Conservation (phyloP, 92 coral and sea anemone species). For the Zoanthus sansibaricus region DNA sequence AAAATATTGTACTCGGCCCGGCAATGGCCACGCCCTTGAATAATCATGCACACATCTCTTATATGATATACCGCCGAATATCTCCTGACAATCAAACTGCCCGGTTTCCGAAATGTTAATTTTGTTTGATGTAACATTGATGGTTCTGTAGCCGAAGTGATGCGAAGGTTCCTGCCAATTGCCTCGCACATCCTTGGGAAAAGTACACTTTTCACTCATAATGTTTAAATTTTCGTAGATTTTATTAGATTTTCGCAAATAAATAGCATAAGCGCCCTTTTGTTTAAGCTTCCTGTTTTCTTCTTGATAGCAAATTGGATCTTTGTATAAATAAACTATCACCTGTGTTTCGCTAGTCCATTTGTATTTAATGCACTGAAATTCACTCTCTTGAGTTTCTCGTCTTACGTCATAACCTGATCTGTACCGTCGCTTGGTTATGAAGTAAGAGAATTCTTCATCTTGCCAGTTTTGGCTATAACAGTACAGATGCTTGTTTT, state of each 20-base stretch:
- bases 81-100: neutral
- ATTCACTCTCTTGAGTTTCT: conserved; percentile 40
- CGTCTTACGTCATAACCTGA: conserved; percentile 48
- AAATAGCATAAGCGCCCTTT: neutral
- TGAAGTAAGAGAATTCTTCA: conserved; percentile 63
- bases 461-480: conserved; percentile 70
- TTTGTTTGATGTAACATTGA: conserved; percentile 11
- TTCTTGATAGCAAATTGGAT: conserved; percentile 61
- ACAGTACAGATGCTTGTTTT: conserved; percentile 59
- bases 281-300: neutral
- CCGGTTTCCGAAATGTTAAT: conserved; percentile 17
- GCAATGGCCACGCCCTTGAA: conserved; percentile 68
- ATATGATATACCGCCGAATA: conserved; percentile 26
- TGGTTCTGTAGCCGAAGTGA: conserved; percentile 14
- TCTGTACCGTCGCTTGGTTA: conserved; percentile 61
- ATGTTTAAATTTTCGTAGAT: conserved; percentile 17
- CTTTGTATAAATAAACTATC: conserved; percentile 59
- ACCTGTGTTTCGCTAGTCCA: conserved; percentile 32
- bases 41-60: conserved; percentile 21
- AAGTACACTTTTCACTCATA: conserved; percentile 10
- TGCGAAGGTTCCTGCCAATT: conserved; percentile 10
- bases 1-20: conserved; percentile 64
- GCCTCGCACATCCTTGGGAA: conserved; percentile 14
- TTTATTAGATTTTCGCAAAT: conserved; percentile 23
- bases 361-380: conserved; percentile 62